Percentiles rank a stretch among this genome's conserved stretches.
phyloP scores from a whole-genome alignment of 2,888 invertebrate species.

The Serripes groenlandicus region DNA sequence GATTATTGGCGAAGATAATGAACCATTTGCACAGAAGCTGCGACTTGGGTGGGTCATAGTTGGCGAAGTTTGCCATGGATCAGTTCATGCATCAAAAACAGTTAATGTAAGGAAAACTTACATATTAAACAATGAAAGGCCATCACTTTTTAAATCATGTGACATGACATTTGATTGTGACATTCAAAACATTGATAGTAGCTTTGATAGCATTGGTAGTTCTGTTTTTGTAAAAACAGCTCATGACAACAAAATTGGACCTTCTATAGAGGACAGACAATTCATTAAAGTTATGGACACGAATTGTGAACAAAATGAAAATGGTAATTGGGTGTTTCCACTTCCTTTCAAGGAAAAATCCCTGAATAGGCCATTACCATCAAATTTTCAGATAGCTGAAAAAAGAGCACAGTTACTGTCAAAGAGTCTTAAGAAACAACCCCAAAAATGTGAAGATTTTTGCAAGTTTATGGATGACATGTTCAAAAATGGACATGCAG shows the following conservation, averaged over 20 bases:
- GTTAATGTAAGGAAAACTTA: slow-evolving; percentile 36
- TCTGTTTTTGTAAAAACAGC: slow-evolving; percentile 10
- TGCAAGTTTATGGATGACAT: slow-evolving; percentile 27
- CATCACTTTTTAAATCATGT: slow-evolving; percentile 14
- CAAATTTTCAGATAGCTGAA: not conserved
- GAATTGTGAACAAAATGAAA: not conserved
- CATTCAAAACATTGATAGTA: too few species aligned
- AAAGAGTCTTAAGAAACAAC: slow-evolving; percentile 14
- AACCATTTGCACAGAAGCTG: slow-evolving; percentile 25
- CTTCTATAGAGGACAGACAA: slow-evolving; percentile 7
- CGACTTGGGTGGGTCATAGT: slow-evolving; percentile 1
- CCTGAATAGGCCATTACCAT: not conserved
- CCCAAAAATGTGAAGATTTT: slow-evolving; percentile 21
- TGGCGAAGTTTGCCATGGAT: slow-evolving; percentile 1
- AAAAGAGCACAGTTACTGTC: not conserved
- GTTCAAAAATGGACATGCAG: slow-evolving; percentile 28
- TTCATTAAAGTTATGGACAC: slow-evolving; percentile 22
- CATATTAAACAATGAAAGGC: slow-evolving; percentile 3
- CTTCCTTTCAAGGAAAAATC: not conserved
- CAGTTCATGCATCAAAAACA: slow-evolving; percentile 14
- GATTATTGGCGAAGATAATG: slow-evolving; percentile 9
- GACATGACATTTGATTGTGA: not conserved
- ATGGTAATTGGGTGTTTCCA: not conserved
- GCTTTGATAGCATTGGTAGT: not conserved
- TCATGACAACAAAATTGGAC: slow-evolving; percentile 16